Conservation (phyloP, 2,888 invertebrate species). For the Polietes domitor region DNA sequence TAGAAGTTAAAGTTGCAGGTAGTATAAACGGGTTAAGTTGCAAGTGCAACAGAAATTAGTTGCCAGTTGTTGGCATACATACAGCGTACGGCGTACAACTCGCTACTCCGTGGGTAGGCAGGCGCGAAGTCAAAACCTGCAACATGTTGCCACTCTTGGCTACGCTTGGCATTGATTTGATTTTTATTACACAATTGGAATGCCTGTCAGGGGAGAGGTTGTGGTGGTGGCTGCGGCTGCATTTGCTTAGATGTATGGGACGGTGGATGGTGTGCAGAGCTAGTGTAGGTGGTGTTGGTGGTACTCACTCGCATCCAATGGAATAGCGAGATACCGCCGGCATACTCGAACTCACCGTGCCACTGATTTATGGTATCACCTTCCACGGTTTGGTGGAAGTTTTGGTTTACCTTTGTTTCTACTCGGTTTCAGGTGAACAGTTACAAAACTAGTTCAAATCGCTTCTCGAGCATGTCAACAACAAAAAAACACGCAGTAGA, state of each 20-base stretch:
- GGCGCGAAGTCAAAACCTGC: not conserved
- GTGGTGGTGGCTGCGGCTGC: too few relatives aligned
- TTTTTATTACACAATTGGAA: conserved; percentile 26
- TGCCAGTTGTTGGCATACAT: not conserved
- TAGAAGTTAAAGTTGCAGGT: conserved; percentile 31
- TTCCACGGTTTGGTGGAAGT: too few relatives aligned
- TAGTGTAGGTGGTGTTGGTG: not conserved
- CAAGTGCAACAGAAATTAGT: conserved; percentile 14
- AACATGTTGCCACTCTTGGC: not conserved
- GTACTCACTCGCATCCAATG: not conserved
- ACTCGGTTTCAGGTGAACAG: not conserved
- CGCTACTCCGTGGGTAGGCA: not conserved
- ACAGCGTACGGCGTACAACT: not conserved
- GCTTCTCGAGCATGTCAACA: not conserved
- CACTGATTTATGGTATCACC: too few relatives aligned
- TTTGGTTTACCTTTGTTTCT: too few relatives aligned
- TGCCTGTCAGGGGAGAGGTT: not conserved
- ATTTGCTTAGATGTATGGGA: too few relatives aligned
- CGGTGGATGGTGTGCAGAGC: not conserved
- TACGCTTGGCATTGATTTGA: conserved; percentile 21
- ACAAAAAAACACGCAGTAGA: too few relatives aligned
- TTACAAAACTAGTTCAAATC: conserved; percentile 23
- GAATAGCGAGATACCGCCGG: too few relatives aligned
- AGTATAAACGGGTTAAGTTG: conserved; percentile 36
- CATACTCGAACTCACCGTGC: too few relatives aligned